phyloP scores from a whole-genome alignment of 2,888 invertebrate species.

The Eudasyphora cyanicolor region DNA sequence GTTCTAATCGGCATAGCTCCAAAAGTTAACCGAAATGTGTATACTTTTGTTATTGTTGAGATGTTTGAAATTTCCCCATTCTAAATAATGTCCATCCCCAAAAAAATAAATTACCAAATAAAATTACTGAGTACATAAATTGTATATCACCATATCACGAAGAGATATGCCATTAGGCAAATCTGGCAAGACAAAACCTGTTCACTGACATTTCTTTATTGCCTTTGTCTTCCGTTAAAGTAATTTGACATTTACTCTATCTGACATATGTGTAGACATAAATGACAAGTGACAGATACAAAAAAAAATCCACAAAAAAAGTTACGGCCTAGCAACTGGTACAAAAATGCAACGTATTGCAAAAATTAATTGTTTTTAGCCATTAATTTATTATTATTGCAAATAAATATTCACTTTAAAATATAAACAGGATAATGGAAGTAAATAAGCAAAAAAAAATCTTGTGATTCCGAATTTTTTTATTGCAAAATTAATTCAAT shows the following conservation, averaged over 20 bases:
- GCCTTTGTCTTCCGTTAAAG: neutral
- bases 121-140: neutral
- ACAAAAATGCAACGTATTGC: neutral
- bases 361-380: neutral
- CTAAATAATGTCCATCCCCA: no score
- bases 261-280: no score
- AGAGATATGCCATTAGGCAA: no score
- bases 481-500: no score
- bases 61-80: neutral
- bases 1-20: no score
- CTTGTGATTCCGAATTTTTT: no score
- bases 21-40: no score
- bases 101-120: neutral
- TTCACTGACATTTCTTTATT: neutral
- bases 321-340: conserved; percentile 26
- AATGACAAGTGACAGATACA: conserved; percentile 1
- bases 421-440: no score
- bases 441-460: no score
- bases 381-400: no score
- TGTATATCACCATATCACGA: neutral
- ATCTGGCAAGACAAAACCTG: neutral
- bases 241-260: conserved; percentile 5
- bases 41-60: no score
- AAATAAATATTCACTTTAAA: no score
- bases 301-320: neutral